Base-by-base conservation (phyloP, 1,140 invertebrate species). In the Platyscapa corneri region DNA sequence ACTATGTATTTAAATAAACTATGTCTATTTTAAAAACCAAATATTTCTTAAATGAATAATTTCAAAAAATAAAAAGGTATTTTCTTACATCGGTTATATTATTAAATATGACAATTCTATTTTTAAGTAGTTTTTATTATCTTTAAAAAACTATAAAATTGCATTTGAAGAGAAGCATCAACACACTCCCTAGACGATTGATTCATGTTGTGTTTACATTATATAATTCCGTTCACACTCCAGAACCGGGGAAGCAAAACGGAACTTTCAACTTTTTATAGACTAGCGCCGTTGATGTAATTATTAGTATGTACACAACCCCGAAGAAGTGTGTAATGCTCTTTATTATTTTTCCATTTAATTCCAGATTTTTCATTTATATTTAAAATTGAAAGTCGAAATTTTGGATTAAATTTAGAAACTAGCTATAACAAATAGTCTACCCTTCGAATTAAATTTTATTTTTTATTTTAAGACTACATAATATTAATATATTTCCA, bases 161-260 rank as follows among this genome's bases (percentile, higher is more conserved):
- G 32, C 32, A 5, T 34, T 34, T 32, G 32, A 67, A 67, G 23
- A 46, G 2, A 32, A 67, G 8, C 16, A 7, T 42, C 18, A 32
- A 74, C 16, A n/a, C 23, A 74, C 70, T 74, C n/a, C 23, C 32
- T 74, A 74, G 37, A 18, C 37, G 70, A 42, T 74, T 74, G 70
- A 74, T 74, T 27, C 37, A 74, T n/a, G 37, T 10, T 74, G 37
- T 74, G 70, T 74, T 74, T 74, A 74, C 70, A 42, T 74, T 74
- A 74, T 74, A 42, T 42, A 74, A 42, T 74, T 74, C 37, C 70
- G 70, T 74, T 74, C 39, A 12, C 70, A 74, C 70, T 74, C 37
- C 37, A 37, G 37, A 42, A 42, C 70, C 5, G 37, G 27, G 70
- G 37, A 72, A 30, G 32, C 32, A 74, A 74, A 74, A 42, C 37